Evolutionary conservation across 2,797 vertebrate genomes (phyloP), one percentile per base, ranked within the genome.

Genomic region (Trematomus bernacchii): DNA sequence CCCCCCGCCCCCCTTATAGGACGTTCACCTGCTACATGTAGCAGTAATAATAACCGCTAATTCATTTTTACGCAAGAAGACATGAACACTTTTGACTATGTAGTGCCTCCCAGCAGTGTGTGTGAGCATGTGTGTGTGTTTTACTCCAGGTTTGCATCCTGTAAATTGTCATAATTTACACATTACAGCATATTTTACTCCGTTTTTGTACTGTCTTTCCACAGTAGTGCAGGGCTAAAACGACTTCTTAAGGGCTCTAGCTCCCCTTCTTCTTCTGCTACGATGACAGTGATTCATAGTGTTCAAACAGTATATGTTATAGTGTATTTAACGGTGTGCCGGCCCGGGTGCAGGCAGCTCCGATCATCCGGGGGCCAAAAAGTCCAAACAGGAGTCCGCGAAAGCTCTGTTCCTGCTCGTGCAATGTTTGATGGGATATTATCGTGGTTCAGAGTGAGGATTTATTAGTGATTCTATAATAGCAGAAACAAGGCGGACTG

Each of bases 381-480:
- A 75, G 59, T 62, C 57, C 65, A 67, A 84, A 71, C 75, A 53
- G 55, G 33, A 60, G 1, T 63, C 59, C 51, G 60, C 42, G 65
- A 51, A 27, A 40, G 30, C 58, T 18, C 61, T 14, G n/a, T 71
- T 64, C 30, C 23, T 61, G 67, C 33, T 19, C 4, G n/a, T 12
- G 59, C 54, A 15, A 43, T 47, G 58, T 69, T 61, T 70, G 53
- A 52, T 66, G 69, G 76, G 69, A 48, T 57, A 72, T 68, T 60
- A 77, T 65, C 21, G 11, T 52, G 70, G 47, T 48, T 78, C 68
- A 2, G 40, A 16, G 60, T 16, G 15, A 66, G 70, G 70, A 77
- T 89, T 80, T 83, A 89, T 83, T 68, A 66, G 80, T 76, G 61
- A 10, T 11, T 13, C 3, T 54, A 50, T 71, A 80, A 73, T 66